These are phyloP conservation scores for Aradus depressus DNA, from an alignment of 2,888 invertebrate species.

Conservation along the genomic window DNA sequence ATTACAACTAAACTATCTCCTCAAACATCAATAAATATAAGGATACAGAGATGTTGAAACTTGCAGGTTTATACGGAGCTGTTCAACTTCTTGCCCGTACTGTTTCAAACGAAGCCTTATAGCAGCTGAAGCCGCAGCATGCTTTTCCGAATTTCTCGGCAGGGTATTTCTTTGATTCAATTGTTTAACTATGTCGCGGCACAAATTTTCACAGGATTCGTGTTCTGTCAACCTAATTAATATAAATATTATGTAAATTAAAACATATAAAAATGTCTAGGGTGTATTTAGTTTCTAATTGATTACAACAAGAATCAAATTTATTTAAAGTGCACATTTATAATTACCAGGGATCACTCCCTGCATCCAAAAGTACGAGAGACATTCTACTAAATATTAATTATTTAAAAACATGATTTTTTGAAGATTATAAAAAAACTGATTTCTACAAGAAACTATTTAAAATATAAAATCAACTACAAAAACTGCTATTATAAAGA, in stretches of 20 bases:
- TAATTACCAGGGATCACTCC: constrained; percentile 16
- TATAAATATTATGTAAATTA: background rate
- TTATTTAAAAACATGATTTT: background rate
- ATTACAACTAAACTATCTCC: no score
- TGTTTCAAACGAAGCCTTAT: constrained; percentile 51
- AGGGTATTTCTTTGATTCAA: constrained; percentile 45
- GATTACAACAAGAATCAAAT: background rate
- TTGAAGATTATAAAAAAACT: no score
- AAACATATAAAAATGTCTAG: background rate
- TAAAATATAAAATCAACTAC: no score
- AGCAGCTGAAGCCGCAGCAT: constrained; percentile 46
- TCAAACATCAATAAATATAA: no score
- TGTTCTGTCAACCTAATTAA: constrained; percentile 48
- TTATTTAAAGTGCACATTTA: background rate
- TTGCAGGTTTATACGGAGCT: constrained; percentile 38
- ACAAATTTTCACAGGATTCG: constrained; percentile 53
- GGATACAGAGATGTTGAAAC: constrained; percentile 15
- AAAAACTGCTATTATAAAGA: no score
- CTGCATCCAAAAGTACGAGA: constrained; percentile 13
- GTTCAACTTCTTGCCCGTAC: constrained; percentile 47
- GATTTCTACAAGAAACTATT: no score
- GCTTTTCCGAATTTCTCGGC: constrained; percentile 43
- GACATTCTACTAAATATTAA: background rate
- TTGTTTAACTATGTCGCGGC: constrained; percentile 51
- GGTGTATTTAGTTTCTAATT: background rate